Conservation (phyloP, 1,140 invertebrate genomes). For the Calephelis virginiensis region DNA sequence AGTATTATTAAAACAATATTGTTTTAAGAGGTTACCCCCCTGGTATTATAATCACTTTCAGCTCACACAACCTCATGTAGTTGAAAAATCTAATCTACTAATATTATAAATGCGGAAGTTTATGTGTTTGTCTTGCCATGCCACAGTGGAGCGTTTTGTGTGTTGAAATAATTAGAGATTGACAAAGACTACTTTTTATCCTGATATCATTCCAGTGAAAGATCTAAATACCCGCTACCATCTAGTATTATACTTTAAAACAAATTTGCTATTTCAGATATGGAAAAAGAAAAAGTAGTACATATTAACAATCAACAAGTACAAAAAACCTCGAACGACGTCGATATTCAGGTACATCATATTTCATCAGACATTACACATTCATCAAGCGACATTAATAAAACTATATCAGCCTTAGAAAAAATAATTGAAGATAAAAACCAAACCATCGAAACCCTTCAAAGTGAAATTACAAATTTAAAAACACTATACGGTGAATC, state of each 20-base stretch:
- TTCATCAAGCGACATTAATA: slow-evolving; percentile 54
- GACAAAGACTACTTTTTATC: no score
- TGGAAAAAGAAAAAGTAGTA: slow-evolving; percentile 36
- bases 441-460: slow-evolving; percentile 56
- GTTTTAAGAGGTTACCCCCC: no score
- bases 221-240: no score
- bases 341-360: slow-evolving; percentile 56
- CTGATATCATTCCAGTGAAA: no score
- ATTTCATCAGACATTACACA: slow-evolving; percentile 49
- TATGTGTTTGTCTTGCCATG: no score
- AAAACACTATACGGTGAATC: slow-evolving; percentile 63
- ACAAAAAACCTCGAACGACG: slow-evolving; percentile 39
- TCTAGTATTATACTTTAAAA: background rate
- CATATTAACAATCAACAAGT: slow-evolving; percentile 33
- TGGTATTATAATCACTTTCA: no score
- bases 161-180: no score
- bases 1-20: no score
- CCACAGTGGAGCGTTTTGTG: no score
- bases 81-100: no score
- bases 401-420: slow-evolving; percentile 66
- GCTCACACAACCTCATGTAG: no score
- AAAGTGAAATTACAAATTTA: slow-evolving; percentile 59
- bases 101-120: no score
- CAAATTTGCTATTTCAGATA: slow-evolving; percentile 39
- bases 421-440: slow-evolving; percentile 64